Base-by-base conservation (phyloP, 1,140 invertebrate species). In the Oncopodura yosiiana region DNA sequence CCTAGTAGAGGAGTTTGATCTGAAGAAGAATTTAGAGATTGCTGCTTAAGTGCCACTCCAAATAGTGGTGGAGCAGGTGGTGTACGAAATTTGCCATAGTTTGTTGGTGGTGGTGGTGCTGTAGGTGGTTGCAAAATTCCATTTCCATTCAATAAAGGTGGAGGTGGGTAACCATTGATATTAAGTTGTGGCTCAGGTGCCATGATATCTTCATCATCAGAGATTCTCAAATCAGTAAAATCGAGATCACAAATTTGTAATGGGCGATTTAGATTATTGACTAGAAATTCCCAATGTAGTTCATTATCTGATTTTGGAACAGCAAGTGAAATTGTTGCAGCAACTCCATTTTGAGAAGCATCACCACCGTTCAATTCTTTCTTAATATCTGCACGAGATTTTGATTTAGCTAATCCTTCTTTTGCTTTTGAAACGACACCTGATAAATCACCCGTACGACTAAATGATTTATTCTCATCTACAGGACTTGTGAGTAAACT, bases 211-310 rank as follows among this genome's bases (percentile, higher is more conserved):
- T 58, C 55, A 49, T 65, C 60, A 42, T 75, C 87, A 53, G 90
- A 87, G 12, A 81, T 80, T 53, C 80, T 81, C 26, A 64, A 67
- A 69, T 59, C 58, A 8, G 58, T 64, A 49, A 64, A 64, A 42
- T 64, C 62, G 46, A 64, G 49, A 59, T 61, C 94, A 69, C 94
- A 95, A 11, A 99, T 79, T 62, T 84, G 81, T 39, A 98, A 74
- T 1, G 89, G 82, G 59, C 93, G 74, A 52, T 85, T 82, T 49
- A 93, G 71, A 56, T 81, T 82, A 27, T 82, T 81, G 21, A 88
- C 80, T 50, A 94, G 70, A 63, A 91, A 86, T 65, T 97, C 92
- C 94, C 94, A 98, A 65, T 92, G 87, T 1, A 94, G 71, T 66
- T 95, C 91, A 66, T 87, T 92, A 71, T 94, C 90, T 0, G 88